A percentile compares a stretch with the other conserved stretches of the same genome.
Conservation (phyloP, 2,797 vertebrate species). For the Intellagama lesueurii region DNA sequence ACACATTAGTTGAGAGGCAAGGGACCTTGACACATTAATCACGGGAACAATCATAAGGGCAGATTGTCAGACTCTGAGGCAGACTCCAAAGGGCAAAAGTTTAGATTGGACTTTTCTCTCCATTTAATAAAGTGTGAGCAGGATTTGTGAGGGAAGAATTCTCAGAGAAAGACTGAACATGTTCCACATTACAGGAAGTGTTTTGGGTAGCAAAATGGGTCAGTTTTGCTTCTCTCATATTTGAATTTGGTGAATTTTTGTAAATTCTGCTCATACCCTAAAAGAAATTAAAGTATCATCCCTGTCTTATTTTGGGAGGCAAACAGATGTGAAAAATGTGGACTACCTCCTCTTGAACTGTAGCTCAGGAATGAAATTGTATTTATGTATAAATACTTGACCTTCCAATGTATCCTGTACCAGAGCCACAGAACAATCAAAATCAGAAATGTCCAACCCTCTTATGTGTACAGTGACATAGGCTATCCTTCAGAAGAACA, state of each 20-base stretch:
- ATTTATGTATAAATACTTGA: neutral
- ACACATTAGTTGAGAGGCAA: slow-evolving; percentile 10
- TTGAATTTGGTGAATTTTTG: neutral
- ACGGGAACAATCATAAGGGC: slow-evolving; percentile 19
- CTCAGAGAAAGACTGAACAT: neutral
- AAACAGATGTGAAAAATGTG: neutral
- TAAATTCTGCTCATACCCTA: neutral
- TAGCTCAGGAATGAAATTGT: neutral
- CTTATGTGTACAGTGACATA: neutral
- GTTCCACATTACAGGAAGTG: neutral
- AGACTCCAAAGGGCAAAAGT: neutral
- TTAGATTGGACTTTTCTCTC: neutral
- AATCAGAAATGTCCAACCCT: neutral
- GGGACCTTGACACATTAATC: neutral
- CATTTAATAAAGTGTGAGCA: neutral
- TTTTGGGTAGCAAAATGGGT: neutral
- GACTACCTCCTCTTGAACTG: neutral
- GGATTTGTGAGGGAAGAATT: neutral
- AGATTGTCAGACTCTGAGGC: neutral
- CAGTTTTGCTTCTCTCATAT: neutral
- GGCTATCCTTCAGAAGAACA: neutral
- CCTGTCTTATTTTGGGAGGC: neutral
- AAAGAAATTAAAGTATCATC: neutral
- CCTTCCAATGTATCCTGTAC: neutral
- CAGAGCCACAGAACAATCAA: neutral